phyloP scores from a whole-genome alignment of 1,140 invertebrate genomes.

The Triops longicaudatus region DNA sequence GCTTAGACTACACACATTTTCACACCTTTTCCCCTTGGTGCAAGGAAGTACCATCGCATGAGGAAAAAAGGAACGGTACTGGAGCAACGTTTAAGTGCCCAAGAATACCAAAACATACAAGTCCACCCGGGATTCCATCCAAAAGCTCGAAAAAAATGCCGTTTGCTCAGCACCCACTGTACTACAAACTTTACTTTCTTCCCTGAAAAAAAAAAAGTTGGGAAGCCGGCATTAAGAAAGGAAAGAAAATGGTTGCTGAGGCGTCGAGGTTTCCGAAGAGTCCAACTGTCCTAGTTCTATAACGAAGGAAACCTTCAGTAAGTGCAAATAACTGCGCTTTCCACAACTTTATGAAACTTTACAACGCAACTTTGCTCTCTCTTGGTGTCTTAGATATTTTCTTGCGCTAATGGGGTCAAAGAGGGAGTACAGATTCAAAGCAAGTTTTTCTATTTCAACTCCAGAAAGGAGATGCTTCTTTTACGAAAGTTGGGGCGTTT shows the following conservation, averaged over 20 bases:
- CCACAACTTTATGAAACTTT: neutral
- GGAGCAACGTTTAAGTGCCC: neutral
- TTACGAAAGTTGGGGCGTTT: too few species aligned
- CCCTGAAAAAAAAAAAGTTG: neutral
- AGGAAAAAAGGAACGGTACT: neutral
- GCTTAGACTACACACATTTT: neutral
- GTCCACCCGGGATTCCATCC: neutral
- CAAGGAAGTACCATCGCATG: neutral
- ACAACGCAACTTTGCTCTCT: slow-evolving; percentile 1
- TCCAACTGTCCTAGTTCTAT: neutral
- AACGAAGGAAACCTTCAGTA: neutral
- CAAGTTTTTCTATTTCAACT: too few species aligned
- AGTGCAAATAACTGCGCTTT: neutral
- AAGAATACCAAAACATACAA: neutral
- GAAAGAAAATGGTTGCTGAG: too few species aligned
- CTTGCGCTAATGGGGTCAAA: neutral
- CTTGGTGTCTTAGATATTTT: neutral
- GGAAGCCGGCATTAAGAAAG: neutral
- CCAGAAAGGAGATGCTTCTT: too few species aligned
- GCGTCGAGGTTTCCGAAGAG: too few species aligned
- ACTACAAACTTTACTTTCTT: neutral
- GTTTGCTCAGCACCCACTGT: slow-evolving; percentile 5
- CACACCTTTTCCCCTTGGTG: neutral
- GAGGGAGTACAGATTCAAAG: neutral
- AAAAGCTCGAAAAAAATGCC: neutral